Base-by-base conservation (phyloP, 2,888 invertebrate genomes). In the Cryptocephalus moraei region DNA sequence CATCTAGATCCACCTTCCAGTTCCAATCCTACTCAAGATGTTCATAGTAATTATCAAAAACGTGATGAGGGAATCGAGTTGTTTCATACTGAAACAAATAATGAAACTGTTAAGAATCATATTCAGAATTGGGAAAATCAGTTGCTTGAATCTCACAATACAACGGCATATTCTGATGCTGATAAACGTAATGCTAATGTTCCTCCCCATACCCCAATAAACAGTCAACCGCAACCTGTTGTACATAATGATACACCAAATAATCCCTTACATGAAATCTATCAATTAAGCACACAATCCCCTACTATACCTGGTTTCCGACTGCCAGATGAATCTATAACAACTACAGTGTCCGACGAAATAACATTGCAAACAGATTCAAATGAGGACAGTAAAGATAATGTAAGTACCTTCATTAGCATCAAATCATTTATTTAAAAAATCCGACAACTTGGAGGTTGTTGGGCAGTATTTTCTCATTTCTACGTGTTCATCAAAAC, bases 111-210 rank as follows among this genome's bases (percentile, higher is more conserved):
- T 45, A 47, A 49, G 38, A 49, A 32, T 22, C 46, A 41, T 12
- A 40, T 31, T 31, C 32, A 33, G 36, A 45, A 40, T 50, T 44
- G 40, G 50, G 52, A 51, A 47, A 50, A 52, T 51, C 53, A 60
- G 60, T 59, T 58, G 56, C 51, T 61, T 59, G 64, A 66, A 64
- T 60, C 64, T 66, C 66, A 61, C 54, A 65, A 67, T 67, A 66
- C 66, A 65, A 64, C 60, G 56, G 60, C 62, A 61, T 51, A 52
- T 51, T 49, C 45, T 55, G 54, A 53, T 50, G 56, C 54, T 60
- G 58, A 55, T 48, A 49, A 54, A 55, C 51, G 54, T 48, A 42
- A 46, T 47, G 14, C 40, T 51, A 48, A 48, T 43, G 45, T 49
- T 51, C 50, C 52, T 49, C 48, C 49, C 39, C 39, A 36, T 44